Conservation (phyloP, 35 echinoderm and acorn worm genomes). For the Anneissia japonica region DNA sequence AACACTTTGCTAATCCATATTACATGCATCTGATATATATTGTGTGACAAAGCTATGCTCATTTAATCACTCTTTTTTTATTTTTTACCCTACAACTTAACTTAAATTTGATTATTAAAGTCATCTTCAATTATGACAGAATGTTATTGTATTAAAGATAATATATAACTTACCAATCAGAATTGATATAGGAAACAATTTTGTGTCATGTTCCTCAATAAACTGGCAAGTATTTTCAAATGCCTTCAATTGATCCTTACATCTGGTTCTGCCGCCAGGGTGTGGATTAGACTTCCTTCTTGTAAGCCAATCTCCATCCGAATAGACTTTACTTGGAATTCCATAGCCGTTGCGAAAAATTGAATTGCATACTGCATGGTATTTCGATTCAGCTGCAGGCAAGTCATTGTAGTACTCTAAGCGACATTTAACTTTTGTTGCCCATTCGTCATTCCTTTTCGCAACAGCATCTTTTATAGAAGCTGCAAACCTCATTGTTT, state of each 20-base stretch:
- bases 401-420: not conserved
- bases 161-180: constrained; percentile 11
- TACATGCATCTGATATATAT: no score
- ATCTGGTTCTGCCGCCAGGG: constrained; percentile 39
- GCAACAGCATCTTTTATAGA: not conserved
- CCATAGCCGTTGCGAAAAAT: constrained; percentile 31
- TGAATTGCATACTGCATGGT: constrained; percentile 39
- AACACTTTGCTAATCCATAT: constrained; percentile 55
- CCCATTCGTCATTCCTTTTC: not conserved
- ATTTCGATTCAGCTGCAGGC: constrained; percentile 44
- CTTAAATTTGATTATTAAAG: no score
- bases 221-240: constrained; percentile 49
- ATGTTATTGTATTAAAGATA: no score
- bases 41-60: no score
- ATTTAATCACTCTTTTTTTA: no score
- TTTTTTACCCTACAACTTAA: no score
- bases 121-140: no score
- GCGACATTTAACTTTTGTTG: not conserved
- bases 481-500: not conserved
- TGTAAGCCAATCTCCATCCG: not conserved
- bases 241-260: constrained; percentile 52
- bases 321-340: not conserved
- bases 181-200: constrained; percentile 54
- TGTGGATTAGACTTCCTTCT: constrained; percentile 19
- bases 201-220: constrained; percentile 51